Base-by-base conservation (phyloP, 2,113 vertebrate species). In the Todiramphus saurophagus region DNA sequence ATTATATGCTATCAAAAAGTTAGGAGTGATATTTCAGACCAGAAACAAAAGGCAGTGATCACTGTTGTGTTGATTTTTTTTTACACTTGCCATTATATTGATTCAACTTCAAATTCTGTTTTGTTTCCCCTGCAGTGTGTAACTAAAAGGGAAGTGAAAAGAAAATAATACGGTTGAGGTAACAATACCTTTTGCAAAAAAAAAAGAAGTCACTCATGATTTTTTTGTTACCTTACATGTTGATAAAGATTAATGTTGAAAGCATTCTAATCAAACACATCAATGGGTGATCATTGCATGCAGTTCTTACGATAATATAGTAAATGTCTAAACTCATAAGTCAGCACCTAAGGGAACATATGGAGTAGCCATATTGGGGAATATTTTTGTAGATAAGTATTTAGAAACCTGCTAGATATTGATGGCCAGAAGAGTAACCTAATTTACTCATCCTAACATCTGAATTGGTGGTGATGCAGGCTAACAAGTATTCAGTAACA, bases 331-430 rank as follows among this genome's bases (percentile, higher is more conserved):
- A 88, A 86, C 19, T 88, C 20, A 6, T 83, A 88, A 50, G 16
- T 83, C 46, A 70, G 46, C 56, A 85, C 64, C 37, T 93, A 88
- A 33, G 43, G 55, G 33, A 95, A 83, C 7, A 83, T 73, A 58
- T 39, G 41, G 92, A 94, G 70, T 50, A 90, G n/a, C 11, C 77
- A 83, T 92, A 83, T 20, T 94, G 76, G 51, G 37, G 41, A 86
- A 46, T 93, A 90, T 51, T 51, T 90, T 63, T 66, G 15, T 50
- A 73, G 46, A 37, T n/a, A 74, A 59, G 20, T 63, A 73, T 88
- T 85, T 91, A 63, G 62, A 92, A 96, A 80, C 56, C 56, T 86
- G 75, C 37, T 80, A 90, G 74, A 62, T 93, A 50, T 9, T 91
- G 81, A 73, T 64, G 56, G 48, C 14, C 44, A 90, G 81, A 93